These are phyloP conservation scores for Ariopsis seemanni DNA, from an alignment of 2,113 vertebrate genomes.

Conservation along the genomic window DNA sequence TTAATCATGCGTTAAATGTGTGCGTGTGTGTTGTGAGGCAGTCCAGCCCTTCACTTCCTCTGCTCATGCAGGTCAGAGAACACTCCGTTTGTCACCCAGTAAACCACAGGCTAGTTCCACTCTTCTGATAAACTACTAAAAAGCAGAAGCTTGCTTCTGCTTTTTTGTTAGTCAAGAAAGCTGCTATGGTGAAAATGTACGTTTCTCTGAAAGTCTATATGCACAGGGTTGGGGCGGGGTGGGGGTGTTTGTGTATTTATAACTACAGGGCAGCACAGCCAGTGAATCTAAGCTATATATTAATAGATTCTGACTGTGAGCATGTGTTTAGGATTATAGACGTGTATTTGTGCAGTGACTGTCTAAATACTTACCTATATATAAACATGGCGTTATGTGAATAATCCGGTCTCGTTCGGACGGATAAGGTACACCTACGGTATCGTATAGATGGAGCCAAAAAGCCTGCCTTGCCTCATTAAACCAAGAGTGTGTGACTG, in stretches of 20 bases:
- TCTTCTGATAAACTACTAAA: conserved; percentile 53
- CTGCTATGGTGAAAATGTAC: conserved; percentile 19
- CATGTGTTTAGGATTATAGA: conserved; percentile 53
- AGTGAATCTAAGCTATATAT: conserved; percentile 21
- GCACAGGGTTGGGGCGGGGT: neutral
- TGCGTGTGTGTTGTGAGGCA: conserved; percentile 39
- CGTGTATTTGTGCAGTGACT: conserved; percentile 63
- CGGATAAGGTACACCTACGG: neutral
- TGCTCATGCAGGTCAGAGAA: conserved; percentile 51
- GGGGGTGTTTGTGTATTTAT: neutral
- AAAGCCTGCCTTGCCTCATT: neutral
- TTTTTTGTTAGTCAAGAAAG: conserved; percentile 30
- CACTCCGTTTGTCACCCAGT: conserved; percentile 50
- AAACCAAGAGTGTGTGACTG: conserved; percentile 11
- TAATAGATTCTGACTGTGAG: conserved; percentile 16
- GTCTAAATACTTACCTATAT: conserved; percentile 19
- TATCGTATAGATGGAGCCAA: neutral
- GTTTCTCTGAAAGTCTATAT: conserved; percentile 22
- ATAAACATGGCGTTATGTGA: neutral
- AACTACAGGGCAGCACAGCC: conserved; percentile 9
- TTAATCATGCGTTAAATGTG: conserved; percentile 14
- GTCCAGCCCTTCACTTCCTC: conserved; percentile 61
- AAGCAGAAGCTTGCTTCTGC: conserved; percentile 46
- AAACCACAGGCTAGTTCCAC: conserved; percentile 62
- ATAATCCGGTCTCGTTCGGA: neutral